These are phyloP conservation scores for Sympetrum striolatum DNA, from an alignment of 2,888 invertebrate species.

Conservation along the genomic window DNA sequence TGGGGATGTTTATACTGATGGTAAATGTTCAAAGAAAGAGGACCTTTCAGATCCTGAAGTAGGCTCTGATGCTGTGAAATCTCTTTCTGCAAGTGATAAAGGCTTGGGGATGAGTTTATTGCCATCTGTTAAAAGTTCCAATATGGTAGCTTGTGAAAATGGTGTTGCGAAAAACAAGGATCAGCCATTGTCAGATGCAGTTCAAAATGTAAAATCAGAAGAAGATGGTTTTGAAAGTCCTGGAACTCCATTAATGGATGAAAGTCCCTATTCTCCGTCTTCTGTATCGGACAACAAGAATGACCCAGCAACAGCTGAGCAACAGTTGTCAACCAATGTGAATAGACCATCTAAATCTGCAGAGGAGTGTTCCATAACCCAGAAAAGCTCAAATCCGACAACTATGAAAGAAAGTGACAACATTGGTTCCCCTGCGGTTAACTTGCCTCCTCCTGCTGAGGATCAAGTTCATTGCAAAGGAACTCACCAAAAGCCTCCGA, in stretches of 20 bases:
- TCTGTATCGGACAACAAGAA: not conserved
- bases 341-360: not conserved
- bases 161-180: not conserved
- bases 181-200: not conserved
- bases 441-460: too few relatives aligned
- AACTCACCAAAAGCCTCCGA: too few relatives aligned
- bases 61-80: not conserved
- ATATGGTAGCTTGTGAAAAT: not conserved
- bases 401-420: constrained; percentile 44
- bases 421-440: constrained; percentile 50
- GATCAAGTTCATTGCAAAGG: too few relatives aligned
- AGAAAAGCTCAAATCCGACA: constrained; percentile 4
- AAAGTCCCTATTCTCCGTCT: constrained; percentile 4
- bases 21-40: not conserved
- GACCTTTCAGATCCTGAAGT: not conserved
- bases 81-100: not conserved
- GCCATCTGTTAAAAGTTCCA: not conserved
- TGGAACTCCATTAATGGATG: constrained; percentile 41
- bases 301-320: not conserved
- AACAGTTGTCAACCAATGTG: not conserved
- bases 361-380: not conserved
- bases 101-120: not conserved
- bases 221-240: constrained; percentile 11
- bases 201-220: not conserved
- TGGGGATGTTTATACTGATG: not conserved